Conservation (phyloP, 2,113 vertebrate genomes). For the Lophotis ruficrista region DNA sequence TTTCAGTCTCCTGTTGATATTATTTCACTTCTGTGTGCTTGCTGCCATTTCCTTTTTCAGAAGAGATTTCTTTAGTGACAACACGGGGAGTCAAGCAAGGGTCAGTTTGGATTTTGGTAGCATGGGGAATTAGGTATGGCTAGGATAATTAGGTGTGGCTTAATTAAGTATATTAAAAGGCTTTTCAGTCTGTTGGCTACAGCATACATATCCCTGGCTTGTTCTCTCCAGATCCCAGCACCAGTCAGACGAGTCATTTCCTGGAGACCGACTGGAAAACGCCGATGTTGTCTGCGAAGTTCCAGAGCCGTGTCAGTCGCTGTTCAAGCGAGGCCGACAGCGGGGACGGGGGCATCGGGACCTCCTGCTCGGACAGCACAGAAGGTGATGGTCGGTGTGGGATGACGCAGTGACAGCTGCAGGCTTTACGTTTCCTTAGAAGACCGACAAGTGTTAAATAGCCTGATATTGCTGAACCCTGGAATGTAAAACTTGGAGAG, state of each 20-base stretch:
- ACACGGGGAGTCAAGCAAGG: rapidly evolving
- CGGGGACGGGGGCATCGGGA: conserved; percentile 81
- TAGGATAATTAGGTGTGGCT: neutral
- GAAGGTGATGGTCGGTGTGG: conserved; percentile 80
- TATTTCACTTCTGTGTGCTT: neutral
- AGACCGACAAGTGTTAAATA: neutral
- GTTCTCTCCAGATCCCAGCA: conserved; percentile 37
- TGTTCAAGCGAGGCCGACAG: conserved; percentile 79
- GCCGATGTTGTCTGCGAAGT: conserved; percentile 80
- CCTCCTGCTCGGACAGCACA: conserved; percentile 83
- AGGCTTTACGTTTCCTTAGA: neutral
- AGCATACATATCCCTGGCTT: neutral
- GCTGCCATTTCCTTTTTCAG: neutral
- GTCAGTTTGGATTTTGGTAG: neutral
- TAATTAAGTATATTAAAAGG: neutral
- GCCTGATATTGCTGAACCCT: neutral
- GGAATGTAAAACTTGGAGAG: neutral
- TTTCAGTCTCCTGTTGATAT: neutral
- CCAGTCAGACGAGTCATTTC: conserved; percentile 52
- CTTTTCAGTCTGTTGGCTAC: neutral
- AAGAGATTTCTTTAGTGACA: neutral
- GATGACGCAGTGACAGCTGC: neutral
- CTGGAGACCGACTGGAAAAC: conserved; percentile 88
- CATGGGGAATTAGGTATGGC: neutral
- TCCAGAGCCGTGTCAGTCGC: conserved; percentile 81